phyloP scores from a whole-genome alignment of 2,113 vertebrate genomes.

The Hepsetus odoe region DNA sequence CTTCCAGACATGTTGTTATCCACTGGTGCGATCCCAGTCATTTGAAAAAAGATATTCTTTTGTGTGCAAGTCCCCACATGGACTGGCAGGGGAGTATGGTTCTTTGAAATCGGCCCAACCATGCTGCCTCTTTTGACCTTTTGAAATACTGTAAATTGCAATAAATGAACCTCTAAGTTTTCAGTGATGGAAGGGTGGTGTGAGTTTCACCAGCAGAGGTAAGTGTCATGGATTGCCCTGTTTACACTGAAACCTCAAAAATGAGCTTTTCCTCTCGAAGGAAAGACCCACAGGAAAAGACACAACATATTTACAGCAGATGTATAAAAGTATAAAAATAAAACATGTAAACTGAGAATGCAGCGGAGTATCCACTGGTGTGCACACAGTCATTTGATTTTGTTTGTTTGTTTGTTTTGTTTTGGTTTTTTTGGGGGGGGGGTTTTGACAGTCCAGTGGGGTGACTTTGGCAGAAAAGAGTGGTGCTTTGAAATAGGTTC shows the following conservation, averaged over 20 bases:
- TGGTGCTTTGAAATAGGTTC: background rate
- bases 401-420: no score
- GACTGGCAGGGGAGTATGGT: no score
- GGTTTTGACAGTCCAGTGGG: background rate
- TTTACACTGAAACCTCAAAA: conserved; percentile 44
- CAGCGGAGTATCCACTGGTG: no score
- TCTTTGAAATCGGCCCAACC: no score
- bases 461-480: conserved; percentile 1
- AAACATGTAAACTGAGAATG: conserved; percentile 34
- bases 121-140: conserved; percentile 1
- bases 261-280: conserved; percentile 31
- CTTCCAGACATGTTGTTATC: background rate
- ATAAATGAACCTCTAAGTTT: background rate
- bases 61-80: no score
- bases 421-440: no score
- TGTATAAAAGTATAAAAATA: conserved; percentile 27
- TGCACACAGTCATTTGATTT: conserved; percentile 8
- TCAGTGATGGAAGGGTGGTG: background rate
- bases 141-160: conserved; percentile 7
- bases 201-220: background rate
- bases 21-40: no score
- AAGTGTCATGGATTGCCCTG: conserved; percentile 12
- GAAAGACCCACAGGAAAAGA: conserved; percentile 55
- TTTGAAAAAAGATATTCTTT: no score
- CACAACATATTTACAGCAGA: conserved; percentile 44